Percentiles rank a stretch among this genome's conserved stretches.
Conservation (phyloP, 2,113 vertebrate genomes). For the Seriola quinqueradiata region DNA sequence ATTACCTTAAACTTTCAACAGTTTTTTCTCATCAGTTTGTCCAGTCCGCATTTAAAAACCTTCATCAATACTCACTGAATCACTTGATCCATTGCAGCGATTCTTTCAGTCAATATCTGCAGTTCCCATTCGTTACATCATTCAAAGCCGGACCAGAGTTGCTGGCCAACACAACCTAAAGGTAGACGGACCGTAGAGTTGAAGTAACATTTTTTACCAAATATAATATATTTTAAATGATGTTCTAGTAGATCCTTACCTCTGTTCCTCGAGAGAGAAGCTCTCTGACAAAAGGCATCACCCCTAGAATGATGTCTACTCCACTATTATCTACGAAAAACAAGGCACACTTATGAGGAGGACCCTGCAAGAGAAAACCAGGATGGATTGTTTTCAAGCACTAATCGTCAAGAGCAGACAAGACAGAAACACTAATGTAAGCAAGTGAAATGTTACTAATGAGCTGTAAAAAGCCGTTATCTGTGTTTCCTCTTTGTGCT, state of each 20-base stretch:
- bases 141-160: conserved; percentile 97
- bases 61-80: conserved; percentile 85
- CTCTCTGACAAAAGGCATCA: conserved; percentile 99
- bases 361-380: conserved; percentile 95
- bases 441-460: neutral
- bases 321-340: conserved; percentile 99
- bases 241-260: conserved; percentile 79
- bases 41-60: neutral
- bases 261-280: conserved; percentile 96
- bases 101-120: conserved; percentile 91
- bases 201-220: neutral
- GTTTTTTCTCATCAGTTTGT: too few relatives aligned
- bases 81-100: conserved; percentile 92
- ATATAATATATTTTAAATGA: neutral
- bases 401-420: conserved; percentile 25
- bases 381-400: conserved; percentile 78
- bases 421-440: conserved; percentile 21
- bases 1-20: too few relatives aligned
- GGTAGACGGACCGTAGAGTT: neutral
- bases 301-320: conserved; percentile 98
- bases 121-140: conserved; percentile 96
- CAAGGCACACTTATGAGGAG: conserved; percentile 99
- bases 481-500: neutral
- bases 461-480: neutral
- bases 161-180: conserved; percentile 95